These are phyloP conservation scores for Labeo calbasu DNA, from an alignment of 2,797 vertebrate genomes.

Conservation along the genomic window DNA sequence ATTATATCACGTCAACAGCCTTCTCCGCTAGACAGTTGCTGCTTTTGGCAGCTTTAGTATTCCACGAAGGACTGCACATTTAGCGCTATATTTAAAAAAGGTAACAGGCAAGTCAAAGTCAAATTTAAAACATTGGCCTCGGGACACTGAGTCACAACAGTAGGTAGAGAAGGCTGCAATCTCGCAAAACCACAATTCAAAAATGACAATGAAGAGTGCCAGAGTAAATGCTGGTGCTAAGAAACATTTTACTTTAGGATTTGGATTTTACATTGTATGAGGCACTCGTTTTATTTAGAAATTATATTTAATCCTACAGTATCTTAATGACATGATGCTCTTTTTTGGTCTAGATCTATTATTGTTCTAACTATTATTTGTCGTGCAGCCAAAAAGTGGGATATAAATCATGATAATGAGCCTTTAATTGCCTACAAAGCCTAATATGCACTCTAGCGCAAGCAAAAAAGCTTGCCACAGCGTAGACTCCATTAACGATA, in stretches of 20 bases:
- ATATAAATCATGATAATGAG: too few relatives aligned
- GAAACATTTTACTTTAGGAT: neutral
- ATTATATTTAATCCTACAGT: neutral
- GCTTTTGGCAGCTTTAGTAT: slow-evolving; percentile 39
- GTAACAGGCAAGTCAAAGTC: slow-evolving; percentile 37
- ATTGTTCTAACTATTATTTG: neutral
- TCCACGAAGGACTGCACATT: slow-evolving; percentile 43
- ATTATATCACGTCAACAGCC: slow-evolving; percentile 41
- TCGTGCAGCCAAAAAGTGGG: too few relatives aligned
- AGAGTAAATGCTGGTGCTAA: slow-evolving; percentile 25
- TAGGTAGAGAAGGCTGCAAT: slow-evolving; percentile 29
- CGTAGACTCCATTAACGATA: too few relatives aligned
- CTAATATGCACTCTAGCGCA: too few relatives aligned
- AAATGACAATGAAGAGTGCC: slow-evolving; percentile 21
- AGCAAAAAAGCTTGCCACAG: too few relatives aligned
- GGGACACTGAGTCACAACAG: slow-evolving; percentile 33
- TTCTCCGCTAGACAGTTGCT: slow-evolving; percentile 35
- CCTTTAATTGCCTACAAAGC: too few relatives aligned
- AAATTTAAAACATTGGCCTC: slow-evolving; percentile 36
- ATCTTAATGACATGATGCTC: neutral
- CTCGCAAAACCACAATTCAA: slow-evolving; percentile 22
- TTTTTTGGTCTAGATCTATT: neutral
- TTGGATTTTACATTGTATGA: neutral
- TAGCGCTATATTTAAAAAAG: slow-evolving; percentile 46
- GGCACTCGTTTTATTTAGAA: neutral